These are phyloP conservation scores for Cerastoderma edule DNA, from an alignment of 2,888 invertebrate genomes.

Conservation along the genomic window DNA sequence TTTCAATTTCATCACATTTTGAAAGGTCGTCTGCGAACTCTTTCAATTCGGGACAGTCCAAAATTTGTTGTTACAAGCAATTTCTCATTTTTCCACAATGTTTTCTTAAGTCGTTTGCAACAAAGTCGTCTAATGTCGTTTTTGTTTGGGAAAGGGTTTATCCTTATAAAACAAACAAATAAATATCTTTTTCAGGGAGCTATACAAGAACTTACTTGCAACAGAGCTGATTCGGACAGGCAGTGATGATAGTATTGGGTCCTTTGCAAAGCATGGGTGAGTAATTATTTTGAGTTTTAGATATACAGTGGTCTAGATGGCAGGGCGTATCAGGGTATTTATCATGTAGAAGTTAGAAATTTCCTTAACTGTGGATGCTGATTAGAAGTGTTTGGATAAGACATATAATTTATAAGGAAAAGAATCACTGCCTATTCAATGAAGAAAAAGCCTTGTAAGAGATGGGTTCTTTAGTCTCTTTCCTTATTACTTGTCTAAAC, in stretches of 20 bases:
- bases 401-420: too few species aligned
- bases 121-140: too few species aligned
- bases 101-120: too few species aligned
- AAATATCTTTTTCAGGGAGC: constrained; percentile 35
- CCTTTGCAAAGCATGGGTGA: constrained; percentile 47
- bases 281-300: neutral
- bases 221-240: constrained; percentile 40
- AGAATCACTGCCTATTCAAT: too few species aligned
- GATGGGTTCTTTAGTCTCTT: too few species aligned
- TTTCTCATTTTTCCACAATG: neutral
- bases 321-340: neutral
- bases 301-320: neutral
- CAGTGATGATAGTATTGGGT: constrained; percentile 42
- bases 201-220: constrained; percentile 37
- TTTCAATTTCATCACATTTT: neutral
- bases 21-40: neutral
- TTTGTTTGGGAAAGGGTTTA: neutral
- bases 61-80: neutral
- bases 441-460: too few species aligned
- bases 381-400: too few species aligned
- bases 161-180: neutral
- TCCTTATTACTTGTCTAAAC: too few species aligned
- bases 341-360: too few species aligned
- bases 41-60: neutral
- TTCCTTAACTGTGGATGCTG: too few species aligned